Percentiles rank a stretch among this genome's conserved stretches.
Evolutionary conservation across 2,888 invertebrate species (phyloP).

Genomic region (Stenotaenia linearis): DNA sequence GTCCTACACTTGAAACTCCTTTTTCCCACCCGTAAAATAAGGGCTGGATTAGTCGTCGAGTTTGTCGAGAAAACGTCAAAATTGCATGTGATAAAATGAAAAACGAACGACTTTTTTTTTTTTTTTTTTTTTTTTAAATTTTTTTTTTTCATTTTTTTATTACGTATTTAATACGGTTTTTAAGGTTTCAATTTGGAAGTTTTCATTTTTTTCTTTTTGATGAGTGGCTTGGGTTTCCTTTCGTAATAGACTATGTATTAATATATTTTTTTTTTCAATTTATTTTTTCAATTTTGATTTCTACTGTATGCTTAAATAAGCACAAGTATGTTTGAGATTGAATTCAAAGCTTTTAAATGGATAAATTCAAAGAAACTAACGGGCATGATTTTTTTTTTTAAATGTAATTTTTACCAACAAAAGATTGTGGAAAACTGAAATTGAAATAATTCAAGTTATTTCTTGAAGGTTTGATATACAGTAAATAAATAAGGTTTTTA

Average conservation of each 20-base stretch:
- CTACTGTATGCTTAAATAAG: not conserved
- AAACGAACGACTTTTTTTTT: not conserved
- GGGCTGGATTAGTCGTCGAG: not conserved
- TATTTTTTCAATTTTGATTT: not conserved
- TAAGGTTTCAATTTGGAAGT: not conserved
- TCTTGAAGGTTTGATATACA: too few species aligned
- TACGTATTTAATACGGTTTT: not conserved
- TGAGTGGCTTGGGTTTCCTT: not conserved
- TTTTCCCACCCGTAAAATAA: slow-evolving; percentile 12
- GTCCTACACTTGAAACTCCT: slow-evolving; percentile 11
- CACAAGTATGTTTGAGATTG: not conserved
- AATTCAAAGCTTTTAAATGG: not conserved
- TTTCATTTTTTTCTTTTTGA: not conserved
- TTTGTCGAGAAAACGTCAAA: slow-evolving; percentile 13
- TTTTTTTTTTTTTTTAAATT: not conserved
- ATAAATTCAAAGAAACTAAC: not conserved
- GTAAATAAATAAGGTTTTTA: too few species aligned
- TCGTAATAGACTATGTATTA: too few species aligned
- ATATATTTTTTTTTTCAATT: not conserved
- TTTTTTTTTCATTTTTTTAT: not conserved
- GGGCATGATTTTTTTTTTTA: too few species aligned
- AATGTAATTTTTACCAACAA: not conserved
- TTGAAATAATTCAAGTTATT: too few species aligned
- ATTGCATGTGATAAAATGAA: not conserved
- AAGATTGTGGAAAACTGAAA: too few species aligned